Evolutionary conservation across 2,797 vertebrate species (phyloP), one percentile per base, ranked within the genome.

Genomic region (Sebastes goodei): DNA sequence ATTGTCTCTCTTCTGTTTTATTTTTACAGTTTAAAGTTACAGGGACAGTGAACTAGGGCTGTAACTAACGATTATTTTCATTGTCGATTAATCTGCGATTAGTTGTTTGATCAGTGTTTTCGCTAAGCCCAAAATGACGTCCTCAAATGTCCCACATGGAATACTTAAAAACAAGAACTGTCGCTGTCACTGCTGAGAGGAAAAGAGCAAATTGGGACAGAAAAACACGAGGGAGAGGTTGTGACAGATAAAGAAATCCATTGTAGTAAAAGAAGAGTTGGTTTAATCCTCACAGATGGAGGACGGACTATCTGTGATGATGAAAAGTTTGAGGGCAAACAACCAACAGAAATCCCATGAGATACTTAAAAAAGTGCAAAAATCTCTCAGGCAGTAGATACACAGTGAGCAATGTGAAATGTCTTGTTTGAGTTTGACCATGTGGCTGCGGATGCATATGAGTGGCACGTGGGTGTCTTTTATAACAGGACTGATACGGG

Each of bases 401-500:
- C 35, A 15, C 35, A 29, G 7, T 2, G 49, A 52, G 38, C 29
- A 20, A 76, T 52, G 20, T 23, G 10, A 60, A 81, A 70, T 42
- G n/a, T 35, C 55, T 79, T 21, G 55, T 5, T 67, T 65, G 32
- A 57, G 55, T 33, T 52, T 35, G 52, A 64, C 72, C 68, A 38
- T 6, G 80, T 84, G 73, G 56, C 66, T 66, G 21, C 9, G 7
- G 65, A 63, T 69, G 65, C n/a, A 69, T 30, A 20, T 64, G 66
- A 75, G 53, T 27, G 57, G 52, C 72, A 85, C 71, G 33, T 70
- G 74, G 49, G 2, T 69, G 52, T 85, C 55, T 87, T 79, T 81
- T 52, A 60, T 57, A 78, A 71, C 71, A 71, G 33, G 35, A 66
- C 65, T 38, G 81, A 86, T 74, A 59, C 29, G 38, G 23, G 30